Percentiles rank a stretch among this genome's conserved stretches.
Conservation (phyloP, 2,888 invertebrate genomes). For the Pristionchus japonicus region DNA sequence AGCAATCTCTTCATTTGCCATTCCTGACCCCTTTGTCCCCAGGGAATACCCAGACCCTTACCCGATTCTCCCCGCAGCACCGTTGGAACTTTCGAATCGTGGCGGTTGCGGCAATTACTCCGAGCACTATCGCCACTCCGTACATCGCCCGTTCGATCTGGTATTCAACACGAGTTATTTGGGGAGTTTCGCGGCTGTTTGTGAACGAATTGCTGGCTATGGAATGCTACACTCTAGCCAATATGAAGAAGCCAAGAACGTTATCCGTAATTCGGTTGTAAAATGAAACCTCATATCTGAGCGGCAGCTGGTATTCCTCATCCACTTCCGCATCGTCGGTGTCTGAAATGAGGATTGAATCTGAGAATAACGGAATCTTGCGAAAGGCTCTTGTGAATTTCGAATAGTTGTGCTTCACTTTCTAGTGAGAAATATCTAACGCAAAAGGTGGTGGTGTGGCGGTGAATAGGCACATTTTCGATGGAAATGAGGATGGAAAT, state of each 20-base stretch:
- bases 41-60: too few relatives aligned
- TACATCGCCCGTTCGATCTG: slow-evolving; percentile 62
- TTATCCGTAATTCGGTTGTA: too few relatives aligned
- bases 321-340: neutral
- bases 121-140: slow-evolving; percentile 55
- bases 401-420: too few relatives aligned
- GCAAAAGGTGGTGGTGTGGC: too few relatives aligned
- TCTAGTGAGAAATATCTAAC: too few relatives aligned
- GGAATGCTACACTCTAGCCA: too few relatives aligned
- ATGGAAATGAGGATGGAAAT: too few relatives aligned
- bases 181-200: neutral
- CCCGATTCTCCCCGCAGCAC: slow-evolving; percentile 34
- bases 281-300: neutral
- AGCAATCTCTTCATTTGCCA: neutral
- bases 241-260: too few relatives aligned
- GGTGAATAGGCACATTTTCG: too few relatives aligned
- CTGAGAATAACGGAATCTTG: neutral
- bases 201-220: too few relatives aligned
- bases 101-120: slow-evolving; percentile 55
- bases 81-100: slow-evolving; percentile 53
- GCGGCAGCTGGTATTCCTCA: neutral
- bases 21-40: too few relatives aligned
- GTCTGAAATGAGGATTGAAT: too few relatives aligned
- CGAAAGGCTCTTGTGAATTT: neutral
- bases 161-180: neutral